Evolutionary conservation across 2,888 invertebrate species (phyloP), one percentile per base, ranked within the genome.

Genomic region (Belgica antarctica): DNA sequence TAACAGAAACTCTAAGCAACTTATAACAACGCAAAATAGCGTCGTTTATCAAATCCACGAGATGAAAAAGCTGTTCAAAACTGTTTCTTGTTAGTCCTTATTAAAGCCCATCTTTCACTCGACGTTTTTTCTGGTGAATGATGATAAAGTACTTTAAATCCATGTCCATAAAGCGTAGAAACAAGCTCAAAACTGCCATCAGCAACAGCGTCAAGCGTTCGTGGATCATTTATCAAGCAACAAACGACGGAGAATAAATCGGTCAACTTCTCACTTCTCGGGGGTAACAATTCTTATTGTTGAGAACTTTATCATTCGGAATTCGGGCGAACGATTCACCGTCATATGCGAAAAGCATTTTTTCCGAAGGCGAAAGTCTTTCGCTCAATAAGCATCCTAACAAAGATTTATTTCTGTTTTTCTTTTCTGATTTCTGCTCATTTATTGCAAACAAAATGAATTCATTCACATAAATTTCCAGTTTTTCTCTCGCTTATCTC

Each of bases 401-500:
- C 34, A 12, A 8, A 31, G 12, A 5, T 31, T n/a, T 12, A 31
- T 31, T 31, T 31, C 34, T n/a, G n/a, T n/a, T 31, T 31, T 10
- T 46, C 46, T 5, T 46, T 15, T 10, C 15, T 4, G 15, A 15
- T 52, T 52, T 52, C 22, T 22, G 17, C 52, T 52, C 3, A n/a
- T 17, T 52, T 52, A 52, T 52, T 22, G 22, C 52, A n/a, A 19
- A 46, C 27, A 41, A 31, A 57, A 57, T 47, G 25, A 52, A 57
- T 68, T 46, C 47, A 68, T 22, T 68, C 47, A 19, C 46, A 66
- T 66, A 66, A 66, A 66, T 41, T 66, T 47, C n/a, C 15, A 34
- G 17, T 25, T 15, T 66, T 66, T 46, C 25, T 31, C 8, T 28
- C 1, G 65, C 25, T 36, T 25, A 63, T 63, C 63, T 36, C 27